A percentile compares a stretch with the other conserved stretches of the same genome.
Evolutionary conservation across 2,888 invertebrate species (phyloP).

Genomic region (Nomada hirtipes): DNA sequence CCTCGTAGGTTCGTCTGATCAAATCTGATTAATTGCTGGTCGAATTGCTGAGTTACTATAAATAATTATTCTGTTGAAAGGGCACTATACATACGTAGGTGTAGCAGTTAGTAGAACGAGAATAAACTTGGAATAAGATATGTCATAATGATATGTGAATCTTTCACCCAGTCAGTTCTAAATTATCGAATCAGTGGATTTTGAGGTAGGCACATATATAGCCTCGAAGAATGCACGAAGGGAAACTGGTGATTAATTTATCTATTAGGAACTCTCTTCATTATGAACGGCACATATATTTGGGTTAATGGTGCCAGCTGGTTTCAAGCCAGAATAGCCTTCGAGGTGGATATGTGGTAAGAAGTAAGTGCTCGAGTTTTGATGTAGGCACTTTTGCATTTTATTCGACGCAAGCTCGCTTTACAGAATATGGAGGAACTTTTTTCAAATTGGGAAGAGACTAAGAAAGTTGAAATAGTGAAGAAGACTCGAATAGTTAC

Average conservation of each 20-base stretch:
- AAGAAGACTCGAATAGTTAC: too few species aligned
- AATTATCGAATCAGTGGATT: conserved; percentile 59
- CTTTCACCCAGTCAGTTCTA: conserved; percentile 45
- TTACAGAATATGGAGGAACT: background rate
- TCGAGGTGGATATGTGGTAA: conserved; percentile 46
- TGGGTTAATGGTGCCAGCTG: conserved; percentile 71
- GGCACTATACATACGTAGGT: background rate
- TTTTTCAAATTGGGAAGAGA: background rate
- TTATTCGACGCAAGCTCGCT: conserved; percentile 12
- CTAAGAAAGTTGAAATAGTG: background rate
- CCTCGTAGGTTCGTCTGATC: too few species aligned
- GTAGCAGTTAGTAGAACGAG: background rate
- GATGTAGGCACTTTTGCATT: conserved; percentile 26
- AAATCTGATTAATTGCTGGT: background rate
- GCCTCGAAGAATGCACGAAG: conserved; percentile 38
- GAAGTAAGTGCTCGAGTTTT: conserved; percentile 42
- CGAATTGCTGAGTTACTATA: background rate
- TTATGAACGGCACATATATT: conserved; percentile 66
- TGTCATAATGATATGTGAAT: conserved; percentile 42
- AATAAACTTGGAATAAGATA: conserved; percentile 38
- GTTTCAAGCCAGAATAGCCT: conserved; percentile 65
- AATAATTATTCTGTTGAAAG: background rate
- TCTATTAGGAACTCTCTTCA: conserved; percentile 51
- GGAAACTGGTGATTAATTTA: conserved; percentile 64
- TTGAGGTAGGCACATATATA: conserved; percentile 53